Percentiles rank a stretch among this genome's conserved stretches.
Evolutionary conservation across 2,888 invertebrate genomes (phyloP).

Genomic region (Philereme vetulata): DNA sequence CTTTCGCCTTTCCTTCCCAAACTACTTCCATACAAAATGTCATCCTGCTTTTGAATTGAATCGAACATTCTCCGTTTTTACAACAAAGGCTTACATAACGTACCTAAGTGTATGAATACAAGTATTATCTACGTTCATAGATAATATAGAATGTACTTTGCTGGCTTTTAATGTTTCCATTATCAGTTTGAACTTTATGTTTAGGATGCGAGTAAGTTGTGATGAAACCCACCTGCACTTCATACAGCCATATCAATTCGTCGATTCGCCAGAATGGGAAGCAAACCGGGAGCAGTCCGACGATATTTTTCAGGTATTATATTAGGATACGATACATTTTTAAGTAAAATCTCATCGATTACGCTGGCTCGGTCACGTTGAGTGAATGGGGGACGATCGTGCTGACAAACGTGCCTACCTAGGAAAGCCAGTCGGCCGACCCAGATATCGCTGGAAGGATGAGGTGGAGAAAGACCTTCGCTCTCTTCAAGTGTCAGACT

Average conservation of each 20-base stretch:
- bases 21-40: background rate
- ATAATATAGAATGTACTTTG: background rate
- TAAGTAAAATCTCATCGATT: too few relatives aligned
- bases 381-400: too few relatives aligned
- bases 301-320: conserved; percentile 88
- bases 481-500: too few relatives aligned
- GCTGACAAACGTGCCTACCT: too few relatives aligned
- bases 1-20: background rate
- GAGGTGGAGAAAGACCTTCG: too few relatives aligned
- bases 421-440: too few relatives aligned
- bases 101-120: too few relatives aligned
- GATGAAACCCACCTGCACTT: conserved; percentile 92
- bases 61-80: too few relatives aligned
- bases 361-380: too few relatives aligned
- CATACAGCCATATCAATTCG: conserved; percentile 91
- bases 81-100: too few relatives aligned
- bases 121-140: background rate
- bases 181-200: conserved; percentile 34
- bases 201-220: conserved; percentile 91
- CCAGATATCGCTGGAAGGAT: too few relatives aligned
- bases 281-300: conserved; percentile 90
- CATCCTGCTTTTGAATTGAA: background rate
- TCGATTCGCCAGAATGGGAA: conserved; percentile 96
- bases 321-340: too few relatives aligned
- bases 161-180: background rate